Base-by-base conservation (phyloP, 2,888 invertebrate genomes). In the Melanargia galathea region DNA sequence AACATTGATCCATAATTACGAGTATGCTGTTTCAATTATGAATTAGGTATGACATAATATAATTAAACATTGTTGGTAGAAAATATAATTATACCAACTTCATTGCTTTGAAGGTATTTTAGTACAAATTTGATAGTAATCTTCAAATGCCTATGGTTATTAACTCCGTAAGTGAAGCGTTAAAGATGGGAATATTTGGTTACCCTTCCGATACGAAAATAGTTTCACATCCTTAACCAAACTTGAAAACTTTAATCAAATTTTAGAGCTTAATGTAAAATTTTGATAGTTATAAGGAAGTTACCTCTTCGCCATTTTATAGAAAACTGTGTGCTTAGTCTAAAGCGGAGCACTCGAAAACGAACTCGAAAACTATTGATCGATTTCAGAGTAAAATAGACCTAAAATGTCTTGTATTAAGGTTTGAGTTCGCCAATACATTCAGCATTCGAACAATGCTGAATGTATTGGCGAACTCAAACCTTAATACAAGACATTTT, bases 111-210 rank as follows among this genome's bases (percentile, higher is more conserved):
- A 22, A 48, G 3, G 22, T 13, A 24, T 48, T 48, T 48, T 48
- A 26, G n/a, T 8, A 48, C n/a, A 48, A n/a, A 48, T 48, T 51
- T 30, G 24, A 16, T 51, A 18, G n/a, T 51, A 33, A 51, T 33
- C 51, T 51, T 26, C 51, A 51, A 11, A 51, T 30, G 51, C 18
- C 38, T 54, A 38, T 30, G 57, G 30, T 57, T 46, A 33, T 57
- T 57, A 57, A 46, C 18, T 45, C 13, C 18, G 30, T 20, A 45
- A 45, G 33, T 20, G 45, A 57, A 57, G 57, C 57, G 57, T 30
- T 30, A 18, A 33, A 33, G 13, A 45, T 46, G 16, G 13, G 30
- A 45, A 56, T 24, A 18, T 20, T 30, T 26, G 57, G 40, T 11
- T 18, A 33, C 30, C 7, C 7, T 33, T 43, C 22, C 30, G 20